Conservation (phyloP, 35 echinoderm and acorn worm genomes). For the Holothuria glaberrima region DNA sequence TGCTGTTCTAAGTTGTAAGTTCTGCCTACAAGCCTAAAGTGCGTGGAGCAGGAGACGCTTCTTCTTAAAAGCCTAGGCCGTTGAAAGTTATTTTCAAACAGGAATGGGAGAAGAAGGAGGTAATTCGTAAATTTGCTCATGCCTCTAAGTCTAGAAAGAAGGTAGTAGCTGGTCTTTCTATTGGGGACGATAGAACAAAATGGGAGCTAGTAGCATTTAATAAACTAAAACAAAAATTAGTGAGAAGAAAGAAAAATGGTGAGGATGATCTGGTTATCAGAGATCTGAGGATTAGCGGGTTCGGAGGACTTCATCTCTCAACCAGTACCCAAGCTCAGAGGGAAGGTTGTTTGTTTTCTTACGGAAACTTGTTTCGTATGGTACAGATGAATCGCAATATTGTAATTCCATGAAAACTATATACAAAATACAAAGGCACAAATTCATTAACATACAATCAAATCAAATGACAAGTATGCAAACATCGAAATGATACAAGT, state of each 20-base stretch:
- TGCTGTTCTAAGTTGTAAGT: too few relatives aligned
- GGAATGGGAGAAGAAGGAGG: background rate
- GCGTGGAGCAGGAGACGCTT: background rate
- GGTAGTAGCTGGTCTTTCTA: background rate
- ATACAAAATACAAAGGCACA: too few relatives aligned
- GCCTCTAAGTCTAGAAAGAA: background rate
- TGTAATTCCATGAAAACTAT: too few relatives aligned
- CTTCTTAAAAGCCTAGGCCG: background rate
- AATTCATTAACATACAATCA: too few relatives aligned
- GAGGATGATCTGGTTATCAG: background rate
- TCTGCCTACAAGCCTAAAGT: too few relatives aligned
- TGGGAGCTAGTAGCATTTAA: constrained; percentile 21
- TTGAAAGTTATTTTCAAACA: constrained; percentile 7
- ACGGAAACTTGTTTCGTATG: too few relatives aligned
- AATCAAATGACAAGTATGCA: too few relatives aligned
- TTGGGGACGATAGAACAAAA: background rate
- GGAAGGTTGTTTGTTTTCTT: too few relatives aligned
- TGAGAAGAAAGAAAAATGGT: background rate
- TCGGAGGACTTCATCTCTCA: background rate
- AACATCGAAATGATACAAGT: too few relatives aligned
- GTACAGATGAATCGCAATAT: too few relatives aligned
- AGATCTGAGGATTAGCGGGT: background rate
- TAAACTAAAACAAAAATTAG: background rate
- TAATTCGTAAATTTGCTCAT: background rate
- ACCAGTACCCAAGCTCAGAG: background rate